Evolutionary conservation across 2,888 invertebrate genomes (phyloP).

Genomic region (Caenorhabditis sp.): DNA sequence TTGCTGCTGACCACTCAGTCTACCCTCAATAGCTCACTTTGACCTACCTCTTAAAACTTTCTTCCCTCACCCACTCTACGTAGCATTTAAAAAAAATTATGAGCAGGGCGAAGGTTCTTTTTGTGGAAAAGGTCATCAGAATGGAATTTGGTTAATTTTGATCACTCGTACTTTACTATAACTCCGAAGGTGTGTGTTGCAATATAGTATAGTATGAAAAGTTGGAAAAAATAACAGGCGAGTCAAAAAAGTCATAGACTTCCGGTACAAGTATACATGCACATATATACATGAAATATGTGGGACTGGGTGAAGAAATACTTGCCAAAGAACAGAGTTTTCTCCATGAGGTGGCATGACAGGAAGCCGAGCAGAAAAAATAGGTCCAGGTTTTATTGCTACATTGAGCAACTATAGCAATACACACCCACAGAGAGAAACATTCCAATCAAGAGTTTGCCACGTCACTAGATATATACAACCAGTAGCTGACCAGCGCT

Average conservation of each 20-base stretch:
- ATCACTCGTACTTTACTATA: not conserved
- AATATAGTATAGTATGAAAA: conserved; percentile 44
- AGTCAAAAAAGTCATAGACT: conserved; percentile 49
- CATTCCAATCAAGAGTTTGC: not conserved
- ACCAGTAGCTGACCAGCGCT: conserved; percentile 31
- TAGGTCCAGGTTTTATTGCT: conserved; percentile 6
- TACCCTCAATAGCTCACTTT: conserved; percentile 49
- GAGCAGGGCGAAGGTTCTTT: not conserved
- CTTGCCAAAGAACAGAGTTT: conserved; percentile 35
- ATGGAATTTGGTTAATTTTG: not conserved
- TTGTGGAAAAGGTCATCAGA: not conserved
- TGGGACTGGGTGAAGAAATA: conserved; percentile 30
- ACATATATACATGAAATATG: conserved; percentile 51
- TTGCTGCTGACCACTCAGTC: conserved; percentile 59
- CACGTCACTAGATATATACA: conserved; percentile 1
- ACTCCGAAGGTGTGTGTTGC: not conserved
- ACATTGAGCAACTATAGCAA: conserved; percentile 23
- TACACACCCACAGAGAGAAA: not conserved
- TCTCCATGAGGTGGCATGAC: conserved; percentile 54
- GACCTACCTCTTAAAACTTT: conserved; percentile 51
- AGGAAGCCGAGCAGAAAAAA: conserved; percentile 59
- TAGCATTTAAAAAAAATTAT: conserved; percentile 37
- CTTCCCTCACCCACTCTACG: conserved; percentile 28
- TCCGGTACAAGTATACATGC: conserved; percentile 60
- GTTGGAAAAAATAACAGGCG: conserved; percentile 49